phyloP scores from a whole-genome alignment of 2,113 vertebrate species.

The Channa maculata region DNA sequence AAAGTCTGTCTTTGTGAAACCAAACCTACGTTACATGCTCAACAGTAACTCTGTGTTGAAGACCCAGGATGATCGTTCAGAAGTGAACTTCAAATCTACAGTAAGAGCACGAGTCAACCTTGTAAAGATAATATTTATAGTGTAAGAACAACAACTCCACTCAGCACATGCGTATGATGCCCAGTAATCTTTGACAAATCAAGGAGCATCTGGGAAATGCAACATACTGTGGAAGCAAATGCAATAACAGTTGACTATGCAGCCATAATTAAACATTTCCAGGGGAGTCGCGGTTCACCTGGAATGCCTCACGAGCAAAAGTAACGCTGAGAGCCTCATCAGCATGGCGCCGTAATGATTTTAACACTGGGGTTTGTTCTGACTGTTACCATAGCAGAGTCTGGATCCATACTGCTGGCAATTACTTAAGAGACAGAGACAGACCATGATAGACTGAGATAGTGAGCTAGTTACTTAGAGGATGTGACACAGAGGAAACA shows the following conservation, averaged over 20 bases:
- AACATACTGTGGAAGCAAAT: constrained; percentile 65
- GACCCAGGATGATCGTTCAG: no score
- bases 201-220: constrained; percentile 71
- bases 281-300: constrained; percentile 74
- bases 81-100: no score
- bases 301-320: constrained; percentile 75
- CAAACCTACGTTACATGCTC: no score
- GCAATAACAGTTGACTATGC: constrained; percentile 69
- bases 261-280: constrained; percentile 76
- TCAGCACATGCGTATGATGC: constrained; percentile 20
- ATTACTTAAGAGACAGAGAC: constrained; percentile 69
- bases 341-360: constrained; percentile 77
- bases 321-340: constrained; percentile 73
- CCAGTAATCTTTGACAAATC: constrained; percentile 45
- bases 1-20: no score
- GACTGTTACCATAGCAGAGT: constrained; percentile 82
- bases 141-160: constrained; percentile 21
- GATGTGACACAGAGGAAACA: constrained; percentile 6
- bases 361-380: constrained; percentile 79
- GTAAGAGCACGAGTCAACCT: not conserved
- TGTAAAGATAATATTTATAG: constrained; percentile 28
- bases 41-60: no score
- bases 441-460: constrained; percentile 47
- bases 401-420: constrained; percentile 71
- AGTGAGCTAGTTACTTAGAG: constrained; percentile 22